A percentile compares a stretch with the other conserved stretches of the same genome.
These are phyloP conservation scores for Caradrina kadenii DNA, from an alignment of 2,888 invertebrate species.

Conservation along the genomic window DNA sequence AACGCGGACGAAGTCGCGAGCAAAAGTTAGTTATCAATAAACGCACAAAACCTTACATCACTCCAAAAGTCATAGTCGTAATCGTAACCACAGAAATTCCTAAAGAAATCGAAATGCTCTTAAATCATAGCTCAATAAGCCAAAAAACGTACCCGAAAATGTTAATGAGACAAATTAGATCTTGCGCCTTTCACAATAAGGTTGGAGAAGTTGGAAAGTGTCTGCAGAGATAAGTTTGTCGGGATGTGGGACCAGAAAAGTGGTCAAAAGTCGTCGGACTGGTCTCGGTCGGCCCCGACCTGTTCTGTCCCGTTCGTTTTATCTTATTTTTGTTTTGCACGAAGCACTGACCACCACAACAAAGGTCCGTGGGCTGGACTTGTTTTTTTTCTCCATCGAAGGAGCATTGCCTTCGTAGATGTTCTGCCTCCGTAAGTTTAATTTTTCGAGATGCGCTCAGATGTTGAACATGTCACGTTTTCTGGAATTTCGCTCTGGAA, in stretches of 20 bases:
- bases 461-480: conserved; percentile 48
- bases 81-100: conserved; percentile 81
- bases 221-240: conserved; percentile 57
- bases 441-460: conserved; percentile 62
- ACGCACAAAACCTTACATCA: conserved; percentile 56
- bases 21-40: conserved; percentile 3
- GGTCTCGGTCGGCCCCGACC: conserved; percentile 82
- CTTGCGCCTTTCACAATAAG: conserved; percentile 63
- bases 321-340: conserved; percentile 88
- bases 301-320: conserved; percentile 83
- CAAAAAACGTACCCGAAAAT: conserved; percentile 15
- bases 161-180: conserved; percentile 43
- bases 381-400: conserved; percentile 74
- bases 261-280: conserved; percentile 82
- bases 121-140: conserved; percentile 82
- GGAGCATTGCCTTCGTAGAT: conserved; percentile 77
- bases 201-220: conserved; percentile 44
- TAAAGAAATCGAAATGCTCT: conserved; percentile 88
- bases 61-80: conserved; percentile 67
- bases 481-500: conserved; percentile 43
- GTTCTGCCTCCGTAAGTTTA: conserved; percentile 58
- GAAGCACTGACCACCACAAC: conserved; percentile 90
- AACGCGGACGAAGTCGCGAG: too few relatives aligned
- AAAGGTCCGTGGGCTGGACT: conserved; percentile 83
- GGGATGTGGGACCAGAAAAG: conserved; percentile 77